These are phyloP conservation scores for Hyalella azteca DNA, from an alignment of 2,888 invertebrate genomes.

Conservation along the genomic window DNA sequence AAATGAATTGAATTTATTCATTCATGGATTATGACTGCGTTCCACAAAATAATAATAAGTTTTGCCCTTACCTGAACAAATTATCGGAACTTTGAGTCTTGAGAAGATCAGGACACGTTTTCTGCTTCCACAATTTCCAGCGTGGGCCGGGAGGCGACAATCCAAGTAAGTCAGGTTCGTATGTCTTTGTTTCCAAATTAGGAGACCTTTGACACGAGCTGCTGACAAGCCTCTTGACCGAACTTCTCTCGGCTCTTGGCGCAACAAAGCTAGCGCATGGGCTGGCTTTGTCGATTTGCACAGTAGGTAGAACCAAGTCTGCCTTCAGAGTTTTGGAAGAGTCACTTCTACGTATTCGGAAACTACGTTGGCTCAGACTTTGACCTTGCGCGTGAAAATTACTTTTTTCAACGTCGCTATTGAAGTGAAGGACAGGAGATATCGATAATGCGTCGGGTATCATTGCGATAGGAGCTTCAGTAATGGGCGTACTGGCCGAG, in stretches of 20 bases:
- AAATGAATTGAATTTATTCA: too few species aligned
- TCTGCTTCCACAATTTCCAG: constrained; percentile 50
- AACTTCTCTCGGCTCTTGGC: neutral
- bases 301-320: neutral
- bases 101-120: constrained; percentile 51
- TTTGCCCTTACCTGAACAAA: constrained; percentile 48
- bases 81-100: constrained; percentile 50
- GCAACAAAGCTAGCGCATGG: neutral
- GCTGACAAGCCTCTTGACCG: neutral
- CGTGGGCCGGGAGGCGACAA: constrained; percentile 38
- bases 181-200: neutral
- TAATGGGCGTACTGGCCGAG: constrained; percentile 4
- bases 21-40: too few species aligned
- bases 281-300: constrained; percentile 4
- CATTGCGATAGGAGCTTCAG: neutral
- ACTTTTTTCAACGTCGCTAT: neutral
- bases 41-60: neutral
- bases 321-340: neutral
- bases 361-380: neutral
- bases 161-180: neutral
- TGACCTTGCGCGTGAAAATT: neutral
- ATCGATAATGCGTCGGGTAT: neutral
- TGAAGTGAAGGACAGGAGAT: neutral
- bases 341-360: neutral
- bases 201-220: constrained; percentile 6